These are phyloP conservation scores for Bucorvus abyssinicus DNA, from an alignment of 2,797 vertebrate species.

Conservation along the genomic window DNA sequence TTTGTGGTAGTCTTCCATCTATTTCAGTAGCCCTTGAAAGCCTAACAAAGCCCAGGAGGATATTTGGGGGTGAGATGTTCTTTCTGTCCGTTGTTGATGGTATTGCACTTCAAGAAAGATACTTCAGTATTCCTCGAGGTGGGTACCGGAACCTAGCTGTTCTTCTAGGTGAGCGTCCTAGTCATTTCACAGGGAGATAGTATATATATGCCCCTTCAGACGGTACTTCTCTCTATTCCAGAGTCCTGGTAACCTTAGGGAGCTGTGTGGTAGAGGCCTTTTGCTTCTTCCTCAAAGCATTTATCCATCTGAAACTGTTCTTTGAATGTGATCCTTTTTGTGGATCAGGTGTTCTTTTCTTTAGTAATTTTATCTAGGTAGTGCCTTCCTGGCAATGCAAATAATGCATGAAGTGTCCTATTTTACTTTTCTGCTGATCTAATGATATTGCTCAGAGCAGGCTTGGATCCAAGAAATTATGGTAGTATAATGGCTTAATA, in stretches of 20 bases:
- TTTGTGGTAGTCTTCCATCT: background rate
- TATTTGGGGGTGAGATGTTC: background rate
- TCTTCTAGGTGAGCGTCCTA: background rate
- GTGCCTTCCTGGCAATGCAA: background rate
- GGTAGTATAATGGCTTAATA: background rate
- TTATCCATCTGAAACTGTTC: background rate
- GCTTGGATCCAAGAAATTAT: background rate
- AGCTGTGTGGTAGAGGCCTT: background rate
- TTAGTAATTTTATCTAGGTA: background rate
- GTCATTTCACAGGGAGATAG: background rate
- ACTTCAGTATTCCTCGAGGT: background rate
- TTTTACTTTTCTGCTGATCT: background rate
- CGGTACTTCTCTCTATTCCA: background rate
- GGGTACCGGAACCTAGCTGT: background rate
- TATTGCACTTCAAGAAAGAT: background rate
- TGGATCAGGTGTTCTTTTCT: background rate
- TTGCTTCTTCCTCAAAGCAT: background rate
- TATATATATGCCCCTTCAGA: background rate
- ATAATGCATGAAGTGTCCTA: background rate
- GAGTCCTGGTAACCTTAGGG: background rate
- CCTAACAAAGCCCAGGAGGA: background rate
- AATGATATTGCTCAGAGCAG: background rate
- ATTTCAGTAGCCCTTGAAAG: background rate
- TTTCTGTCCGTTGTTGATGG: background rate
- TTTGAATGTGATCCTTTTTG: background rate